Base-by-base conservation (phyloP, 2,888 invertebrate species). In the Caprella mutica region DNA sequence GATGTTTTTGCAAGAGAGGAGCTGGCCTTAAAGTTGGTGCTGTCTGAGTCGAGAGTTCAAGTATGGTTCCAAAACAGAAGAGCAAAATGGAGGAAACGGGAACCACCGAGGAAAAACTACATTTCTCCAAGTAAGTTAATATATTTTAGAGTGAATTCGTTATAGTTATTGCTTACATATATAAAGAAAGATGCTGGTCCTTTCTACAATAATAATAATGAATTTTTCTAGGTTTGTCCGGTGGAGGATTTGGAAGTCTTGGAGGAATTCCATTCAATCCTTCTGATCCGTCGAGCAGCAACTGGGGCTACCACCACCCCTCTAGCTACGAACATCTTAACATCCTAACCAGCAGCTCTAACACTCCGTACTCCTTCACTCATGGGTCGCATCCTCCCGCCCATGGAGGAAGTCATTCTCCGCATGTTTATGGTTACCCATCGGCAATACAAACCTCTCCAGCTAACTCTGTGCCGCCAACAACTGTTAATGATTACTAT, bases 1-100 rank as follows among this genome's bases (percentile, higher is more conserved):
- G 94, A 94, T 72, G 92, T 94, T 1, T 93, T 93, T 70, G 93
- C 93, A 1, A 77, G 94, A 58, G 93, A 94, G 72, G 93, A 93
- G 71, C 76, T 94, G 57, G 94, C 94, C 51, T 78, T 91, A 42
- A 89, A 92, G 72, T 78, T 94, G 55, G 86, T 85, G 69, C 78
- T 94, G 24, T 90, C 89, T 68, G 94, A 94, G 68, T 77, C 78
- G 12, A 68, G 78, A 52, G 78, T 79, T 2, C 74, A 76, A 66
- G 87, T 87, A 30, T 88, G 87, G 87, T 88, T 88, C 72, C 86
- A 88, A 76, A 92, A 92, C 71, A 80, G 92, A 64, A 79, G 92
- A 65, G 92, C 92, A 14, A 92, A 92, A 72, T 92, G 92, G 92
- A 81, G 92, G 48, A 92, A 92, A 71, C 81, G 91, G 35, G 92